Percentiles rank a stretch among this genome's conserved stretches.
Conservation (phyloP, 2,797 vertebrate species). For the Balearica regulorum region DNA sequence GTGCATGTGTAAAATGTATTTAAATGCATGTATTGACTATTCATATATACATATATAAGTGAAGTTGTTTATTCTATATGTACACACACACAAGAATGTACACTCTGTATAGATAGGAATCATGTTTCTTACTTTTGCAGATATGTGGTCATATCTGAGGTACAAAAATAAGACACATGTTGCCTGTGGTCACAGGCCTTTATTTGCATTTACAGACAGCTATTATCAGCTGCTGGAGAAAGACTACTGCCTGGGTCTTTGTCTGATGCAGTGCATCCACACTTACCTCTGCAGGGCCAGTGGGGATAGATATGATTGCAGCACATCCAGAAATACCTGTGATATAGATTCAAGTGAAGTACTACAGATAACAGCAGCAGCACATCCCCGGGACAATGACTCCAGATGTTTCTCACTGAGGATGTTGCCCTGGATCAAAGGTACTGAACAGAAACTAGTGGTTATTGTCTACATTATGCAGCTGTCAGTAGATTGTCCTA, state of each 20-base stretch:
- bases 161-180: not conserved
- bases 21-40: not conserved
- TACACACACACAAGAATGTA: not conserved
- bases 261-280: not conserved
- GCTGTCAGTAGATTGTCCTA: not conserved
- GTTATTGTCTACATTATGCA: not conserved
- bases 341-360: not conserved
- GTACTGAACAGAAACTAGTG: not conserved
- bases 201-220: not conserved
- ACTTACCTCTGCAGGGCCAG: not conserved
- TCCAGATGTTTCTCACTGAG: not conserved
- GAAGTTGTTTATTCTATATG: not conserved
- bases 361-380: not conserved
- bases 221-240: not conserved
- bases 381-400: not conserved
- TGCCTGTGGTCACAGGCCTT: not conserved
- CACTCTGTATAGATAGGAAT: not conserved
- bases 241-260: not conserved
- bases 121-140: fast-evolving
- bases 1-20: not conserved
- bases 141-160: not conserved
- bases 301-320: not conserved
- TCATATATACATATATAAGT: not conserved
- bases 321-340: not conserved
- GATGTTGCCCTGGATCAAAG: not conserved